Percentiles rank a stretch among this genome's conserved stretches.
Evolutionary conservation across 2,797 vertebrate genomes (phyloP).

Genomic region (Poecilia gillii): DNA sequence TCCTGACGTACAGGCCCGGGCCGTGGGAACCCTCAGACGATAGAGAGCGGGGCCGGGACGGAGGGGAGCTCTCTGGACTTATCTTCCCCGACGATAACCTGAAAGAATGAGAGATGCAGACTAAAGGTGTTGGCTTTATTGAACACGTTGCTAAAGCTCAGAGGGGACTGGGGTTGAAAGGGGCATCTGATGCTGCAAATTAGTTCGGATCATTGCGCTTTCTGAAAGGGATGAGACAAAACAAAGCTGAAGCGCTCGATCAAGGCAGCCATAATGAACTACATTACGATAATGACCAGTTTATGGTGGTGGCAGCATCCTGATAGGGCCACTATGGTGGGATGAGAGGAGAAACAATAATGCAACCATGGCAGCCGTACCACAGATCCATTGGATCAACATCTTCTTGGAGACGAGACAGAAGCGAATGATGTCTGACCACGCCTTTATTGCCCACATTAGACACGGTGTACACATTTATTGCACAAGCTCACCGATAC

Average conservation of each 20-base stretch:
- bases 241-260: conserved; percentile 59
- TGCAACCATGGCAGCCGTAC: conserved; percentile 68
- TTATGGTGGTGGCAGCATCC: conserved; percentile 45
- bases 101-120: conserved; percentile 45
- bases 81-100: conserved; percentile 98
- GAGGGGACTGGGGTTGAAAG: neutral
- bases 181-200: conserved; percentile 28
- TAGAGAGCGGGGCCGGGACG: conserved; percentile 80
- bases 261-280: conserved; percentile 59
- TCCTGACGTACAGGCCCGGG: conserved; percentile 90
- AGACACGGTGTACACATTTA: conserved; percentile 71
- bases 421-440: conserved; percentile 70
- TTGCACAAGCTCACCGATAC: conserved; percentile 51
- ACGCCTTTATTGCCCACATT: conserved; percentile 75
- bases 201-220: conserved; percentile 26
- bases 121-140: conserved; percentile 29
- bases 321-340: conserved; percentile 53
- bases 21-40: conserved; percentile 88
- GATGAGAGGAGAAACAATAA: conserved; percentile 62
- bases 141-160: neutral
- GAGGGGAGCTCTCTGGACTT: conserved; percentile 95
- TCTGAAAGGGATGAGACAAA: conserved; percentile 49
- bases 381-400: conserved; percentile 59
- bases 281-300: conserved; percentile 56
- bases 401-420: conserved; percentile 61